Evolutionary conservation across 2,888 invertebrate genomes (phyloP).

Genomic region (Euplexia lucipara): DNA sequence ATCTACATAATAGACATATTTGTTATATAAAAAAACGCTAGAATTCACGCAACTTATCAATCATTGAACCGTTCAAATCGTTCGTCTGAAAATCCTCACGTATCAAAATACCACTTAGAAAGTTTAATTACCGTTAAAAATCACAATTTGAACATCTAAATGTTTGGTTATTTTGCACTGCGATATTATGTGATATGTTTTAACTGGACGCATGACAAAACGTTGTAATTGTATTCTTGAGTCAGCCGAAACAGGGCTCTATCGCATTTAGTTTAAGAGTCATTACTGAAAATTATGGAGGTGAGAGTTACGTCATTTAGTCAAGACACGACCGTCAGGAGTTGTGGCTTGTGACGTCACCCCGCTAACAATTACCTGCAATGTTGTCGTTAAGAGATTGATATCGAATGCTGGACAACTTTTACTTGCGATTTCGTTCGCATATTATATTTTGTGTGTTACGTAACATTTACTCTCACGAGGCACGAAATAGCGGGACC

Average conservation of each 20-base stretch:
- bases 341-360: too few relatives aligned
- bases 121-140: constrained; percentile 13
- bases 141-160: neutral
- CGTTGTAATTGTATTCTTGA: too few relatives aligned
- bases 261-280: neutral
- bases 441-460: constrained; percentile 13
- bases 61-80: neutral
- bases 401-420: constrained; percentile 16
- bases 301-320: neutral
- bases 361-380: neutral
- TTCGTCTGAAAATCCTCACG: neutral
- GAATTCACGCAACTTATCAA: neutral
- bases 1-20: too few relatives aligned
- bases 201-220: too few relatives aligned
- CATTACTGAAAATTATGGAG: too few relatives aligned
- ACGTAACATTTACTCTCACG: constrained; percentile 31
- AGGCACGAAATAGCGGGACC: too few relatives aligned
- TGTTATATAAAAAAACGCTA: neutral
- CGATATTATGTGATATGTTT: neutral
- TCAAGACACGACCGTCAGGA: too few relatives aligned
- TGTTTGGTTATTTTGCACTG: constrained; percentile 5
- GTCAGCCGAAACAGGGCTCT: too few relatives aligned
- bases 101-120: constrained; percentile 4
- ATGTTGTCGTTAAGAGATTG: too few relatives aligned
- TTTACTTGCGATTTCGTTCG: constrained; percentile 36